phyloP scores from a whole-genome alignment of 2,888 invertebrate species.

The Amiota minor region DNA sequence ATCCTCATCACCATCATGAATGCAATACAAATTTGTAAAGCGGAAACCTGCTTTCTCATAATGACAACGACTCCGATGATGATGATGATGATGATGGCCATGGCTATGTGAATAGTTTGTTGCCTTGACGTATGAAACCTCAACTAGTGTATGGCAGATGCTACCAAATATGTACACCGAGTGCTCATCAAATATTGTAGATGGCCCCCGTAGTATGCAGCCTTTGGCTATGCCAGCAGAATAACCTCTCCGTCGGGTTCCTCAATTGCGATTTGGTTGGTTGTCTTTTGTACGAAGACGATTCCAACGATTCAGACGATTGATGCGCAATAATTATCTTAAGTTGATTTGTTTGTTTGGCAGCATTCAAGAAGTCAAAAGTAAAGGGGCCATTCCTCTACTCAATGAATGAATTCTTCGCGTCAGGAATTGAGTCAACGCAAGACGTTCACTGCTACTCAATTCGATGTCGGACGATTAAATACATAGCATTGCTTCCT shows the following conservation, averaged over 20 bases:
- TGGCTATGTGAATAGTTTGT: neutral
- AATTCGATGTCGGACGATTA: constrained; percentile 27
- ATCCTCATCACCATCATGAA: neutral
- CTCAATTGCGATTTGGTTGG: too few relatives aligned
- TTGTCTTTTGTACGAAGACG: constrained; percentile 20
- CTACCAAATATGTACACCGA: too few relatives aligned
- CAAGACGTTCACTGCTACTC: constrained; percentile 5
- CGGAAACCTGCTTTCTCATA: constrained; percentile 49
- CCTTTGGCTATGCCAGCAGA: too few relatives aligned
- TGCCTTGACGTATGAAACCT: too few relatives aligned
- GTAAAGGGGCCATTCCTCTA: neutral
- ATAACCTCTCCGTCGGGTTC: too few relatives aligned
- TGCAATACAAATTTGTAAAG: constrained; percentile 41
- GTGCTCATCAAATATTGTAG: neutral
- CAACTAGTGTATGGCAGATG: too few relatives aligned
- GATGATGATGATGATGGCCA: neutral
- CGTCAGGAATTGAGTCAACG: neutral
- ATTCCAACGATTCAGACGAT: constrained; percentile 52
- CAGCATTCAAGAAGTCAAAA: constrained; percentile 28
- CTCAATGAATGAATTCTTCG: neutral
- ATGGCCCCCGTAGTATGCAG: neutral
- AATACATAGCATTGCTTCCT: constrained; percentile 8
- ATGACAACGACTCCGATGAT: constrained; percentile 39
- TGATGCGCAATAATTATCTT: constrained; percentile 70
- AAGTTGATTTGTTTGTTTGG: constrained; percentile 71